phyloP scores from a whole-genome alignment of 2,888 invertebrate species.

The Folsomia manolachei region DNA sequence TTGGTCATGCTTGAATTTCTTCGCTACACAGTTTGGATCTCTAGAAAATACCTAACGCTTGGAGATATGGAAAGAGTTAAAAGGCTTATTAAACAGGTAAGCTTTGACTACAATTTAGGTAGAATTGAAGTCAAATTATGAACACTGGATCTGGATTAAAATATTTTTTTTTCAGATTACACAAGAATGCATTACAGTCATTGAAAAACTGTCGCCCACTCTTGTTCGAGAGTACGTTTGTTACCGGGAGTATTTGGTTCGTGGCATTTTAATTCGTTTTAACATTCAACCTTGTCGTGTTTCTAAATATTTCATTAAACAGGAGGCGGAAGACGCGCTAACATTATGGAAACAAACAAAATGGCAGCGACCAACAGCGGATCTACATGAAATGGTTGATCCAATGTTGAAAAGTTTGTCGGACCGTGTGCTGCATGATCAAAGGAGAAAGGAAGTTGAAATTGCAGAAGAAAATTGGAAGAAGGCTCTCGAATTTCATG shows the following conservation, averaged over 20 bases:
- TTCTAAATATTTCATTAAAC: background rate
- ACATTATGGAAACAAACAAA: conserved; percentile 30
- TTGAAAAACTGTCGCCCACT: conserved; percentile 27
- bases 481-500: conserved; percentile 24
- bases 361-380: conserved; percentile 26
- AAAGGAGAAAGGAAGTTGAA: conserved; percentile 33
- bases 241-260: conserved; percentile 42
- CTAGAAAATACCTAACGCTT: conserved; percentile 42
- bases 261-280: background rate
- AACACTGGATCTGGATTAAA: too few relatives aligned
- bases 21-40: conserved; percentile 35
- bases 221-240: conserved; percentile 42
- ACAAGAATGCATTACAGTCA: conserved; percentile 36
- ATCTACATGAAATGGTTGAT: background rate
- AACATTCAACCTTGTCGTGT: background rate
- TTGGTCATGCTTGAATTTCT: conserved; percentile 42
- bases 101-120: too few relatives aligned
- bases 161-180: conserved; percentile 29
- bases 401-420: conserved; percentile 19
- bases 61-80: conserved; percentile 35
- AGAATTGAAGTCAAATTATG: too few relatives aligned
- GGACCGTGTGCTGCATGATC: conserved; percentile 32
- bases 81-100: conserved; percentile 28
- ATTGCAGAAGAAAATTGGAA: conserved; percentile 29
- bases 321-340: conserved; percentile 39